A percentile compares a stretch with the other conserved stretches of the same genome.
These are phyloP conservation scores for Leptoteleia sp. DNA, from an alignment of 1,140 invertebrate species.

Conservation along the genomic window DNA sequence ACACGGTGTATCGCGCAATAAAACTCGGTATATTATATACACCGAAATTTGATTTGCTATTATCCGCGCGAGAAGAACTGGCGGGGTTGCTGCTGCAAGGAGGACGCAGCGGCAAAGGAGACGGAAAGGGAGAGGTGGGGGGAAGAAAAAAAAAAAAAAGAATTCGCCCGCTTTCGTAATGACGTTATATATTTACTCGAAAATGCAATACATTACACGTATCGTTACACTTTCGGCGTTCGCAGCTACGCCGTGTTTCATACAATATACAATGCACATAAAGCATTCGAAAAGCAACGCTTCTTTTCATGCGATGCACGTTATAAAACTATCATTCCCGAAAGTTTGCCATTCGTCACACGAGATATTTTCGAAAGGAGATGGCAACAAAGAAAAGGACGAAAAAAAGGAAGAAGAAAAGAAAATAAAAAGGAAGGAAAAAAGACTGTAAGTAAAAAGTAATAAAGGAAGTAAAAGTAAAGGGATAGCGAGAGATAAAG, in stretches of 20 bases:
- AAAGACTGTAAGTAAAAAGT: not conserved
- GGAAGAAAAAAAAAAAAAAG: slow-evolving; percentile 44
- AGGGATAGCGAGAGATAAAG: no score
- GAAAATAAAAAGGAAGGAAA: no score
- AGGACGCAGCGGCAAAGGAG: not conserved
- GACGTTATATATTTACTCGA: slow-evolving; percentile 61
- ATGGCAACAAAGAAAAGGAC: not conserved
- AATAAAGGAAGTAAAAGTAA: no score
- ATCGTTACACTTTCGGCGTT: slow-evolving; percentile 60
- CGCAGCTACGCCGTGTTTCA: slow-evolving; percentile 33
- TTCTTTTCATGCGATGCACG: slow-evolving; percentile 40
- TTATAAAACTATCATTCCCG: slow-evolving; percentile 43
- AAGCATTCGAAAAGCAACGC: slow-evolving; percentile 44
- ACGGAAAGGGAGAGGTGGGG: not conserved
- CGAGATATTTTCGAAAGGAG: not conserved
- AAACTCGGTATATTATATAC: slow-evolving; percentile 48
- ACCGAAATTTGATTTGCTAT: slow-evolving; percentile 55
- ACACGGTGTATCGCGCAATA: slow-evolving; percentile 41
- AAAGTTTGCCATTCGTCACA: slow-evolving; percentile 46
- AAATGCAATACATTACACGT: slow-evolving; percentile 57
- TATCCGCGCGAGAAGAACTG: slow-evolving; percentile 16
- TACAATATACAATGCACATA: slow-evolving; percentile 43
- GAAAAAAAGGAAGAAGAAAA: slow-evolving; percentile 11
- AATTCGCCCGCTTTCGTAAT: slow-evolving; percentile 53
- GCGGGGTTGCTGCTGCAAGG: no score